phyloP scores from a whole-genome alignment of 2,113 vertebrate genomes.

The Gnathochromis pfefferi region DNA sequence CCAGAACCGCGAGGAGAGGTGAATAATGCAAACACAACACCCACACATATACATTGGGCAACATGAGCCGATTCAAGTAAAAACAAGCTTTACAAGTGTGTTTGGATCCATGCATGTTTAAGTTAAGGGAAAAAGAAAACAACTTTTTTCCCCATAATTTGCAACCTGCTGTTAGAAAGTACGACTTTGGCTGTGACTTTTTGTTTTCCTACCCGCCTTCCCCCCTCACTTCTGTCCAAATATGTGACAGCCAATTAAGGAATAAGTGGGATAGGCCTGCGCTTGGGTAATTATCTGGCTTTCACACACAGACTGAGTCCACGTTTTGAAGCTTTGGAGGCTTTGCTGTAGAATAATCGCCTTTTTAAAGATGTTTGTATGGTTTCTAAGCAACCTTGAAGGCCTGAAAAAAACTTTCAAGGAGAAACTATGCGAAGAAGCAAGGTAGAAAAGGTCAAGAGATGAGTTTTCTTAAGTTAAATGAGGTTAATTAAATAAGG shows the following conservation, averaged over 20 bases:
- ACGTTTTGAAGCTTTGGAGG: constrained; percentile 35
- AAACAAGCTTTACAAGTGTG: background rate
- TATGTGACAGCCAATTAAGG: constrained; percentile 58
- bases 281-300: constrained; percentile 57
- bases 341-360: constrained; percentile 49
- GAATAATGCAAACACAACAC: background rate
- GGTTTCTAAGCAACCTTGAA: constrained; percentile 57
- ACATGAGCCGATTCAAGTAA: background rate
- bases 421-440: background rate
- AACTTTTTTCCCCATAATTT: background rate
- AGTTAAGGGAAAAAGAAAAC: background rate
- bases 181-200: constrained; percentile 9
- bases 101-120: background rate
- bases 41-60: background rate
- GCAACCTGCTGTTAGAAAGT: constrained; percentile 5
- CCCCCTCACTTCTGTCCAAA: constrained; percentile 13
- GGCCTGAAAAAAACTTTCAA: background rate
- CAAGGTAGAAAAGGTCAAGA: constrained; percentile 28
- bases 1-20: constrained; percentile 96
- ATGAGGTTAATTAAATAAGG: background rate
- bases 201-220: background rate
- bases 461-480: background rate
- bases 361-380: constrained; percentile 50
- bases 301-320: constrained; percentile 27
- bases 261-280: constrained; percentile 23